Conservation (phyloP, 2,797 vertebrate genomes). For the Mareca strepera region DNA sequence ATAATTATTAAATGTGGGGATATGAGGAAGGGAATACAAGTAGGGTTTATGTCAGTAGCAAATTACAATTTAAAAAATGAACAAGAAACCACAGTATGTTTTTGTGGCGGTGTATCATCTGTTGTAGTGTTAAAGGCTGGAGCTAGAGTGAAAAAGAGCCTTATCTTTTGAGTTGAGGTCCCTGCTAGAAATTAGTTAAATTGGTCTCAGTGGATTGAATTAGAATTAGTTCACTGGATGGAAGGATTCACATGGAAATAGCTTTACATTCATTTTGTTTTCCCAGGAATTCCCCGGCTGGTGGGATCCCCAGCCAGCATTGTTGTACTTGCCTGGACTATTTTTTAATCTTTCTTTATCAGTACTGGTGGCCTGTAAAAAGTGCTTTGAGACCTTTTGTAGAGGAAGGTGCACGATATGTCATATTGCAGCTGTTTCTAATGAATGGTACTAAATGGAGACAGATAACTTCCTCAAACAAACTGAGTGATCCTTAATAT, state of each 20-base stretch:
- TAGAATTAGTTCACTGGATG: background rate
- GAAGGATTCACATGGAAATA: background rate
- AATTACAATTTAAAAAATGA: background rate
- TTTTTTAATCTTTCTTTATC: background rate
- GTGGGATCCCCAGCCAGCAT: background rate
- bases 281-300: background rate
- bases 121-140: background rate
- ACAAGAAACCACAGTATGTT: background rate
- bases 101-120: background rate
- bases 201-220: background rate
- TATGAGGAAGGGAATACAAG: background rate
- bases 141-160: background rate
- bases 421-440: background rate
- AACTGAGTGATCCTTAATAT: background rate
- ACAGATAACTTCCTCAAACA: background rate
- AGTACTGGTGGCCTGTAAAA: background rate
- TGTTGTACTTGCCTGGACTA: background rate
- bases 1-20: background rate
- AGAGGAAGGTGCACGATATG: rapidly evolving
- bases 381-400: background rate
- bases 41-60: background rate
- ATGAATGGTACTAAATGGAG: background rate
- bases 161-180: background rate
- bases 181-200: background rate
- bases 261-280: background rate